phyloP scores from a whole-genome alignment of 1,140 invertebrate species.

The Araneus ventricosus region DNA sequence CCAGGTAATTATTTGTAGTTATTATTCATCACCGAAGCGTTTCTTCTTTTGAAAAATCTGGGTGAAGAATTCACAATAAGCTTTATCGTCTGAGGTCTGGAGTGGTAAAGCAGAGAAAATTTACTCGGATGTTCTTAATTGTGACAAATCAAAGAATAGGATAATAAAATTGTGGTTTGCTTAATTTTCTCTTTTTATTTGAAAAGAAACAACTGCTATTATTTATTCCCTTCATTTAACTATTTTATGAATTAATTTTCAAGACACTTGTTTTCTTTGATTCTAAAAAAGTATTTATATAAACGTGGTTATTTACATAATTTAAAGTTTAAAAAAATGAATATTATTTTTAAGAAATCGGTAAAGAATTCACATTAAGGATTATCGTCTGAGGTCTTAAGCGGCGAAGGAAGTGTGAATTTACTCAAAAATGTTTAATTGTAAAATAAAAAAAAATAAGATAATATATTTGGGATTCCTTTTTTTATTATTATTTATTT shows the following conservation, averaged over 20 bases:
- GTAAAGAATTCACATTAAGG: too few relatives aligned
- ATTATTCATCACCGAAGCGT: background rate
- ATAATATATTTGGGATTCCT: too few relatives aligned
- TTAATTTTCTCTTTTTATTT: background rate
- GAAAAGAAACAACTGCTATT: background rate
- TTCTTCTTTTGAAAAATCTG: background rate
- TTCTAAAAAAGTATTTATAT: too few relatives aligned
- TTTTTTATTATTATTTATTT: too few relatives aligned
- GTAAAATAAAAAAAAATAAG: too few relatives aligned
- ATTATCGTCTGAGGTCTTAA: too few relatives aligned
- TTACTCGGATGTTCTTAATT: background rate
- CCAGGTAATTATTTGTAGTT: constrained; percentile 54
- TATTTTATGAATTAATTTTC: background rate
- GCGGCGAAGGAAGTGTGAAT: too few relatives aligned
- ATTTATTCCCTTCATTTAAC: background rate
- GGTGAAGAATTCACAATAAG: constrained; percentile 23
- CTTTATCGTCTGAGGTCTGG: background rate
- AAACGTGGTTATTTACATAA: too few relatives aligned
- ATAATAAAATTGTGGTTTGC: background rate
- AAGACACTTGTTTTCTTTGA: too few relatives aligned
- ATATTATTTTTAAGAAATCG: too few relatives aligned
- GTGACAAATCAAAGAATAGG: background rate
- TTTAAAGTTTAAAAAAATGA: too few relatives aligned
- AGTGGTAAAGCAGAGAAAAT: background rate
- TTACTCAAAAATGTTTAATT: too few relatives aligned